A percentile compares a stretch with the other conserved stretches of the same genome.
These are phyloP conservation scores for Acanthosepion esculentum DNA, from an alignment of 2,888 invertebrate species.

Conservation along the genomic window DNA sequence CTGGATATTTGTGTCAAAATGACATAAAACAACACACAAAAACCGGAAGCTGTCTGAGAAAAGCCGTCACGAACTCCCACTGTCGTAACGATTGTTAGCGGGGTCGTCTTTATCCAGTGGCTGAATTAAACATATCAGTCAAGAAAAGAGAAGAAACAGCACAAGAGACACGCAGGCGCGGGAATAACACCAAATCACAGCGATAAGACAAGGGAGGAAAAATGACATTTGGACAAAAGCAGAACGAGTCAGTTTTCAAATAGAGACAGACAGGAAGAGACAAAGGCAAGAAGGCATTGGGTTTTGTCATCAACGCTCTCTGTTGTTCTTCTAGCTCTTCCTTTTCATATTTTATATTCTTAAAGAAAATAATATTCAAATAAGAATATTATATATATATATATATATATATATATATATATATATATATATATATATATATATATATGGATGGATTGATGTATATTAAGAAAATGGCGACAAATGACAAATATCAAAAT, in stretches of 20 bases:
- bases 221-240: neutral
- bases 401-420: neutral
- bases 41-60: neutral
- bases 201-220: neutral
- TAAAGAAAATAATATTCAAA: neutral
- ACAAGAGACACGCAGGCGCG: neutral
- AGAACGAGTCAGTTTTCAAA: neutral
- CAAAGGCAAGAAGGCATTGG: neutral
- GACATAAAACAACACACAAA: constrained; percentile 33
- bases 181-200: neutral
- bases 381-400: neutral
- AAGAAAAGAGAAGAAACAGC: neutral
- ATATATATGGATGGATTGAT: neutral
- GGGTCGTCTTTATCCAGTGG: constrained; percentile 6
- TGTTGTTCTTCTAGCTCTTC: neutral
- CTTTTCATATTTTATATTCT: neutral
- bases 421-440: too few relatives aligned
- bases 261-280: constrained; percentile 5
- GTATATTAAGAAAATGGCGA: neutral
- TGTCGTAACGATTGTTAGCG: neutral
- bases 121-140: neutral
- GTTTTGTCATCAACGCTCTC: neutral
- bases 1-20: neutral
- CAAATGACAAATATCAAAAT: neutral
- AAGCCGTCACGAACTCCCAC: constrained; percentile 33